Conservation (phyloP, 2,888 invertebrate genomes). For the Lycaena phlaeas region DNA sequence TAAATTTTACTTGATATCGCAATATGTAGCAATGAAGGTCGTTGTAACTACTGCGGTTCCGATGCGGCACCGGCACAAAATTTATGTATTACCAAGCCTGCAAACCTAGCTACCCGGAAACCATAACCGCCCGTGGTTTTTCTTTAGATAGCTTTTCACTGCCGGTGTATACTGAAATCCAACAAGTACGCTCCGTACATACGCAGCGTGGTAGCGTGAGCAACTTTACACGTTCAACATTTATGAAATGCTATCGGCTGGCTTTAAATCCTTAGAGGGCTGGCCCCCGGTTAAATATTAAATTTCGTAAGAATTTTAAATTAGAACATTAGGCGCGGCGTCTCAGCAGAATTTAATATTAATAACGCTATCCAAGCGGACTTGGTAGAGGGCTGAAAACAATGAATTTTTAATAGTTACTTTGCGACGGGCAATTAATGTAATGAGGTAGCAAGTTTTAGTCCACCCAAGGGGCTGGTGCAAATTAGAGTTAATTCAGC, state of each 20-base stretch:
- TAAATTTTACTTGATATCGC: conserved; percentile 52
- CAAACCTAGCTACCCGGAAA: conserved; percentile 49
- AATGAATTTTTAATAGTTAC: conserved; percentile 65
- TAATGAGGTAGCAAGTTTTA: conserved; percentile 55
- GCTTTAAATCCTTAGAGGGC: conserved; percentile 39
- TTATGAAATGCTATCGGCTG: conserved; percentile 33
- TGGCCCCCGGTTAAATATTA: conserved; percentile 57
- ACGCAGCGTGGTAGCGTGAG: conserved; percentile 42
- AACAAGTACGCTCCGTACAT: conserved; percentile 20
- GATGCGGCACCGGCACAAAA: conserved; percentile 62
- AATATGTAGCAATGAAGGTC: conserved; percentile 51
- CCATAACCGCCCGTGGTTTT: conserved; percentile 35
- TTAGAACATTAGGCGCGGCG: conserved; percentile 57
- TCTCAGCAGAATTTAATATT: conserved; percentile 62
- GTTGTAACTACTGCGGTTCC: conserved; percentile 59
- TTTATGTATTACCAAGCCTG: conserved; percentile 64
- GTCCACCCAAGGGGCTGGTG: conserved; percentile 26
- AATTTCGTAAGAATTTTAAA: conserved; percentile 68
- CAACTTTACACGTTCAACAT: conserved; percentile 43
- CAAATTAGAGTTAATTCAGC: conserved; percentile 36
- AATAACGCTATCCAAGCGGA: conserved; percentile 53
- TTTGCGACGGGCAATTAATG: conserved; percentile 53
- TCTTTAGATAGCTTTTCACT: conserved; percentile 37
- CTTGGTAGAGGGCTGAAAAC: conserved; percentile 43
- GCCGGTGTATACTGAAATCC: conserved; percentile 28